Base-by-base conservation (phyloP, 1,140 invertebrate genomes). In the Ceratosolen fusciceps region DNA sequence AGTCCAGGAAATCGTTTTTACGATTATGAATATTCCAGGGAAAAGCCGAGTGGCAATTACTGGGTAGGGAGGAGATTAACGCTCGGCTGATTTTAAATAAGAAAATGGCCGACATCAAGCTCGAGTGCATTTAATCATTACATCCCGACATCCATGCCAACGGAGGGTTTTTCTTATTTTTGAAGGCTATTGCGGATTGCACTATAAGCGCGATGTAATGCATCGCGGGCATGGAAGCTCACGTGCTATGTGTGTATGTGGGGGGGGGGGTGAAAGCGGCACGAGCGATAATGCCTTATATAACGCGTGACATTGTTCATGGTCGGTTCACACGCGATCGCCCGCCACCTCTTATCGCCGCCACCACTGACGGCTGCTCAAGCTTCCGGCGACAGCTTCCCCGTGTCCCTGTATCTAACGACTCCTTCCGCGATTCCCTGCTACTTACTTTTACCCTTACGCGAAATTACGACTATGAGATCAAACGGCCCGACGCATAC, bases 281-380 rank as follows among this genome's bases (percentile, higher is more conserved):
- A n/a, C n/a, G n/a, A n/a, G n/a, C n/a, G n/a, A 65, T 39, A 39
- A 19, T 26, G 2, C 14, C n/a, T 73, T 37, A 29, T 72, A 72
- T 14, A 7, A 21, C 4, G 47, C 29, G 60, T 76, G 74, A 76
- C 60, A 62, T 76, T 24, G 19, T 29, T 16, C 60, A 2, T 65
- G 14, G 19, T 37, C 1, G 10, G 24, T 47, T 29, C 49, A 29
- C 74, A 76, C 29, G 74, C 62, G 62, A 76, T 67, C 56, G 60
- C 62, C n/a, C 68, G 49, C n/a, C n/a, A n/a, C n/a, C n/a, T n/a
- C n/a, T n/a, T n/a, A n/a, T 39, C 37, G 52, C n/a, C 0, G 29
- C 16, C 1, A 19, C 2, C 21, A 62, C 12, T 2, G 7, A 34
- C 39, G 4, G 24, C 12, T n/a, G 5, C n/a, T 43, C 5, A 31